phyloP scores from a whole-genome alignment of 2,113 vertebrate genomes.

The Myotis yumanensis region DNA sequence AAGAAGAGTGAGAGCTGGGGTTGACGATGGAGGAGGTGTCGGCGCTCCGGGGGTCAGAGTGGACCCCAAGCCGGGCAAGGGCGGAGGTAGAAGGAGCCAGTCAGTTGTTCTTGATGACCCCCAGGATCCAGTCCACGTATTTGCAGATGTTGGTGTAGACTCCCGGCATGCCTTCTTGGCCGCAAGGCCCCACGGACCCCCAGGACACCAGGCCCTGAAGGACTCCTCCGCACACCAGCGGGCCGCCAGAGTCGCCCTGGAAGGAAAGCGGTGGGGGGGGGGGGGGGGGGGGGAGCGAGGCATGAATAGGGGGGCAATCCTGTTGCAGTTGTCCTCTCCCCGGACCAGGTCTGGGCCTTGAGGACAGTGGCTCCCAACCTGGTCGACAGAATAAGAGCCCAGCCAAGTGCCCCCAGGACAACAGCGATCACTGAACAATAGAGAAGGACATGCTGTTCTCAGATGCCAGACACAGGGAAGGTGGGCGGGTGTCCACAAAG shows the following conservation, averaged over 20 bases:
- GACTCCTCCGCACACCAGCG: conserved; percentile 73
- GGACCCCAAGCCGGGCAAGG: neutral
- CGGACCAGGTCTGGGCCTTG: neutral
- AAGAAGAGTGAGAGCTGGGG: neutral
- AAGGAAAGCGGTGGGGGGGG: no score
- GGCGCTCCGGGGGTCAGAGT: neutral
- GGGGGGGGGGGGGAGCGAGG: neutral
- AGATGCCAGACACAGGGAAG: neutral
- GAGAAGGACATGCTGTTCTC: neutral
- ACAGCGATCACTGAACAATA: neutral
- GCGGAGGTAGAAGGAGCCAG: no score
- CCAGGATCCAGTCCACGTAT: conserved; percentile 72
- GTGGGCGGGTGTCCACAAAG: neutral
- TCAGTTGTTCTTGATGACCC: conserved; percentile 55
- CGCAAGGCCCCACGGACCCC: conserved; percentile 73
- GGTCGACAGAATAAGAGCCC: neutral
- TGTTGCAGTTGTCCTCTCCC: neutral
- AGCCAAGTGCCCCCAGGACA: neutral
- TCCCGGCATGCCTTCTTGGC: conserved; percentile 61
- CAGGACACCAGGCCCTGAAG: conserved; percentile 80
- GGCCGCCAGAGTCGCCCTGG: conserved; percentile 80
- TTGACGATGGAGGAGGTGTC: accelerated
- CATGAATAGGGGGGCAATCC: neutral
- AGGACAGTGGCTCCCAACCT: neutral
- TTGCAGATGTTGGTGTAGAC: conserved; percentile 79